Conservation (phyloP, 2,888 invertebrate genomes). For the Coenonympha glycerion region DNA sequence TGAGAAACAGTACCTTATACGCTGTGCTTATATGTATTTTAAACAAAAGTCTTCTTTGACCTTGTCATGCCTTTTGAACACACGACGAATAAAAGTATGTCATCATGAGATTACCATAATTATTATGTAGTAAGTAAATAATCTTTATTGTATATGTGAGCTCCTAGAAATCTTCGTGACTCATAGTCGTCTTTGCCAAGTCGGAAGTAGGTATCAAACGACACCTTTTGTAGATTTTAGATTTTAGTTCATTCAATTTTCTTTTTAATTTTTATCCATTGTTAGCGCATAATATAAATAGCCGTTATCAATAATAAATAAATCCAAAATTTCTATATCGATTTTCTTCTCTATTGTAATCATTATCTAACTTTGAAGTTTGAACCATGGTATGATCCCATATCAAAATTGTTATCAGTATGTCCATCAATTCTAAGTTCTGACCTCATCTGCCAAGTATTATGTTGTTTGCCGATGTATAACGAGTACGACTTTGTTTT, state of each 20-base stretch:
- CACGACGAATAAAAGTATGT: slow-evolving; percentile 8
- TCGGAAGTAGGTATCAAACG: slow-evolving; percentile 43
- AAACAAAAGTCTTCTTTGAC: slow-evolving; percentile 5
- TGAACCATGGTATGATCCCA: too few species aligned
- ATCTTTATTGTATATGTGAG: slow-evolving; percentile 17
- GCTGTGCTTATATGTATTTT: too few species aligned
- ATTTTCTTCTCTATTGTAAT: too few species aligned
- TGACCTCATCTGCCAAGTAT: too few species aligned
- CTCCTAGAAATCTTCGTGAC: slow-evolving; percentile 43
- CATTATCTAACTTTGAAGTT: too few species aligned
- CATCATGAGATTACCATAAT: slow-evolving; percentile 20
- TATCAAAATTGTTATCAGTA: too few species aligned
- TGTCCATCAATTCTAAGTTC: too few species aligned
- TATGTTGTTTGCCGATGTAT: too few species aligned
- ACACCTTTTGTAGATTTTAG: not conserved
- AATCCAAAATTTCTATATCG: too few species aligned
- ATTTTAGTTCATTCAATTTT: not conserved
- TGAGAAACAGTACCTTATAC: too few species aligned
- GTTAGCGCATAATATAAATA: not conserved
- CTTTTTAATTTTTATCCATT: not conserved
- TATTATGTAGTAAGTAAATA: slow-evolving; percentile 21
- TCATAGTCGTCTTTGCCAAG: slow-evolving; percentile 39
- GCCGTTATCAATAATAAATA: too few species aligned
- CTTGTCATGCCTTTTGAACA: slow-evolving; percentile 11
- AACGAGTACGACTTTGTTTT: too few species aligned